Percentiles rank a stretch among this genome's conserved stretches.
Evolutionary conservation across 2,113 vertebrate genomes (phyloP).

Genomic region (Poeciliopsis occidentalis): DNA sequence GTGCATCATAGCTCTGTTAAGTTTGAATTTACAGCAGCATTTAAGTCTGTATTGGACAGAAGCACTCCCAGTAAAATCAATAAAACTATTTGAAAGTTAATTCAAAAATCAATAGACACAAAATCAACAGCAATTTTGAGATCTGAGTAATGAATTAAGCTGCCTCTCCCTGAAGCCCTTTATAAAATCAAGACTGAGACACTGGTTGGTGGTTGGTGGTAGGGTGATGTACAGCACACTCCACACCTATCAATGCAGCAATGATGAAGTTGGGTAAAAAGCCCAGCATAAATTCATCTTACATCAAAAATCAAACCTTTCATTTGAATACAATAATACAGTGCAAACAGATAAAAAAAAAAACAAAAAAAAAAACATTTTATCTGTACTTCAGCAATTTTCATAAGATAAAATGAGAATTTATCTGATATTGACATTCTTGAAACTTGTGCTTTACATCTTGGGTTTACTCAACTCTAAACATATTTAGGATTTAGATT

Average conservation of each 20-base stretch:
- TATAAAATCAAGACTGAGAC: not conserved
- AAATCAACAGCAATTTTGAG: slow-evolving; percentile 18
- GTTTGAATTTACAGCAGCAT: slow-evolving; percentile 3
- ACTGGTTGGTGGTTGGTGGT: not conserved
- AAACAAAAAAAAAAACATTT: no score
- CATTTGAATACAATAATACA: no score
- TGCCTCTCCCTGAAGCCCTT: not conserved
- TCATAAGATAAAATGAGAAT: no score
- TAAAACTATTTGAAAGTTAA: slow-evolving; percentile 13
- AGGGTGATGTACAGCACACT: not conserved
- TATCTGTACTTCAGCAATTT: no score
- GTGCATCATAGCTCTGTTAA: not conserved
- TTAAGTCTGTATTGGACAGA: slow-evolving; percentile 1
- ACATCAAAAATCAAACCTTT: no score
- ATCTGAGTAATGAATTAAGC: slow-evolving; percentile 6
- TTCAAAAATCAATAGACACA: slow-evolving; percentile 11
- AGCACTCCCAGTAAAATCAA: slow-evolving; percentile 11
- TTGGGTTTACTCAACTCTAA: no score
- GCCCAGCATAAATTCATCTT: no score
- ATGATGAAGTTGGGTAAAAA: not conserved
- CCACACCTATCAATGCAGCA: not conserved
- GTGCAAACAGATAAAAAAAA: no score
- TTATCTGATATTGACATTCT: no score
- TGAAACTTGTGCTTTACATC: no score
- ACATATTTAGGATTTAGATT: no score